phyloP scores from a whole-genome alignment of 2,888 invertebrate genomes.

The Leptinotarsa peninsularis region DNA sequence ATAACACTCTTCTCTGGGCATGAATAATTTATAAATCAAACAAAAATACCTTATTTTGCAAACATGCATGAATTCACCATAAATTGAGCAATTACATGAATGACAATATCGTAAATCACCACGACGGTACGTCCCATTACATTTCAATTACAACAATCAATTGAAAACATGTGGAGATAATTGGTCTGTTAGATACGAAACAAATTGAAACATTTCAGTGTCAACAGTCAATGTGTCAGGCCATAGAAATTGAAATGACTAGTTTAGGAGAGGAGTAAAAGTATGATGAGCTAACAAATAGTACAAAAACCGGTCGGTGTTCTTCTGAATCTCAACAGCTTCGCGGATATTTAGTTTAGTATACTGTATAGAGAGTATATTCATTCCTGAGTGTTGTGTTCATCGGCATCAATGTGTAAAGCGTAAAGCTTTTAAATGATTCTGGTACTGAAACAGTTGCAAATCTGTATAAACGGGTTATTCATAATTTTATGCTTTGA shows the following conservation, averaged over 20 bases:
- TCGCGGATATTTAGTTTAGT: not conserved
- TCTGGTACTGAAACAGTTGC: not conserved
- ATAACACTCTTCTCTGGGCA: no score
- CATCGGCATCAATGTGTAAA: not conserved
- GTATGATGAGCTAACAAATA: slow-evolving; percentile 30
- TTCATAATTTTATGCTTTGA: slow-evolving; percentile 29
- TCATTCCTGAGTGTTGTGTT: not conserved
- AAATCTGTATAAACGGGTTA: slow-evolving; percentile 51
- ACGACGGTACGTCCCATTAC: not conserved
- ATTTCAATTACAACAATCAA: slow-evolving; percentile 12
- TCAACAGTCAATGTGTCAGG: slow-evolving; percentile 46
- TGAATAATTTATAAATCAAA: no score
- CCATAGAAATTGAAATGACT: slow-evolving; percentile 50
- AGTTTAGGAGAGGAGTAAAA: slow-evolving; percentile 32
- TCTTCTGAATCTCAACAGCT: not conserved
- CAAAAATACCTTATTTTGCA: no score
- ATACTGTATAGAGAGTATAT: not conserved
- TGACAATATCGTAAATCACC: not conserved
- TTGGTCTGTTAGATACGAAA: slow-evolving; percentile 5
- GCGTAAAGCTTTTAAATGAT: not conserved
- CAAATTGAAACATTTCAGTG: slow-evolving; percentile 29
- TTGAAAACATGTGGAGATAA: not conserved
- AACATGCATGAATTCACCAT: not conserved
- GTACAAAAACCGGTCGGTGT: not conserved
- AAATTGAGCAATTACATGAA: not conserved